Percentiles rank a stretch among this genome's conserved stretches.
Evolutionary conservation across 2,797 vertebrate species (phyloP).

Genomic region (Lepus oiostolus): DNA sequence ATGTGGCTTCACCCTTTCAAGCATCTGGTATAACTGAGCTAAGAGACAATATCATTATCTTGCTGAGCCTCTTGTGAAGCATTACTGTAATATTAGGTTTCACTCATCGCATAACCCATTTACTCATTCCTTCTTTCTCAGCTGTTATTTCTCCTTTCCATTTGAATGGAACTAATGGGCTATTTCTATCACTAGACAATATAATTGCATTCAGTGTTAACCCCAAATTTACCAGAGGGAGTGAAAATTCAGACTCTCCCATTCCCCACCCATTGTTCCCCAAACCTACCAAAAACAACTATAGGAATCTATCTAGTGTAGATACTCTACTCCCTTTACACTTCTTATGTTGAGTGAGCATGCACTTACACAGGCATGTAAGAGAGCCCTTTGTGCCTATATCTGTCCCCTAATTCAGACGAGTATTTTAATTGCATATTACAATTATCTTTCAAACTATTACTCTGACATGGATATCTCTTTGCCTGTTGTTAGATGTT

Average conservation of each 20-base stretch:
- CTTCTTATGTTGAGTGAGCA: neutral
- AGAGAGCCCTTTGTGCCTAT: too few relatives aligned
- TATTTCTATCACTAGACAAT: neutral
- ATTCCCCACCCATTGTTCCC: neutral
- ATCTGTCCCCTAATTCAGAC: neutral
- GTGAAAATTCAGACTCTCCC: neutral
- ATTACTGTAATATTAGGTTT: neutral
- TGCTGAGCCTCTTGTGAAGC: neutral
- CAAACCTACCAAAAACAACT: neutral
- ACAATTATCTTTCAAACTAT: neutral
- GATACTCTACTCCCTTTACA: neutral
- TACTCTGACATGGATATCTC: neutral
- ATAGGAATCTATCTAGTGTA: neutral
- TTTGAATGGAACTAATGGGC: neutral
- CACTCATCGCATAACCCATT: neutral
- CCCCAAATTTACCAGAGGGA: neutral
- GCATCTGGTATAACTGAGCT: neutral
- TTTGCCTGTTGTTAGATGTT: neutral
- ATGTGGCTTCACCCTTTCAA: neutral
- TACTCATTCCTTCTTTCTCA: constrained; percentile 18
- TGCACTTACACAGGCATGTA: neutral
- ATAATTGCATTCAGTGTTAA: neutral
- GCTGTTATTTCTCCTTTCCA: neutral
- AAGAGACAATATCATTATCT: neutral
- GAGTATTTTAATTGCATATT: neutral